Evolutionary conservation across 2,113 vertebrate genomes (phyloP).

Genomic region (Oxygymnocypris stewartii): DNA sequence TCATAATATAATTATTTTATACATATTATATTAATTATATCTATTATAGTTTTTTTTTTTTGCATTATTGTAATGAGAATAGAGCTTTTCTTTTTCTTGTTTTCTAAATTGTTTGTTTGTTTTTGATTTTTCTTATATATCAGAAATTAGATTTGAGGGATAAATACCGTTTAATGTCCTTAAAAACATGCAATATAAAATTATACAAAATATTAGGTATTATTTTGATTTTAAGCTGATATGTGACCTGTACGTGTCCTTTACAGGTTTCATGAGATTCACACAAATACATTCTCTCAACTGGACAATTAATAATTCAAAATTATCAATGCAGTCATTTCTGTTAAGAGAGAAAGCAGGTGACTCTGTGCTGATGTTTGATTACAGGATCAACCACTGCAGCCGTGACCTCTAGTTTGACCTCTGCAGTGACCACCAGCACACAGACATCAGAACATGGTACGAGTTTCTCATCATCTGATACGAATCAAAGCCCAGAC

Average conservation of each 20-base stretch:
- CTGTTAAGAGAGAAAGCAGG: neutral
- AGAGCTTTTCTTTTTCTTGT: too few species aligned
- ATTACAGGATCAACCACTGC: slow-evolving; percentile 2
- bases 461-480: neutral
- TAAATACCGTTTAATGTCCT: neutral
- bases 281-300: neutral
- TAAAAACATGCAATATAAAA: neutral
- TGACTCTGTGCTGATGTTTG: neutral
- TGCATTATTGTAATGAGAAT: too few species aligned
- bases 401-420: neutral
- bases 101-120: too few species aligned
- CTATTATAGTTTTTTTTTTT: too few species aligned
- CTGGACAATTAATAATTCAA: neutral
- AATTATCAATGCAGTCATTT: neutral
- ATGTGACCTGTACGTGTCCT: neutral
- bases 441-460: neutral
- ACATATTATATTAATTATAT: too few species aligned
- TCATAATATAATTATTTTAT: too few species aligned
- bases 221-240: neutral
- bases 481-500: too few species aligned
- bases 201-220: neutral
- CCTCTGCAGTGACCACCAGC: neutral
- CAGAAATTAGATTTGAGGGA: too few species aligned
- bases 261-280: neutral
- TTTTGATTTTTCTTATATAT: too few species aligned